Conservation (phyloP, 2,888 invertebrate genomes). For the Agrotis puta region DNA sequence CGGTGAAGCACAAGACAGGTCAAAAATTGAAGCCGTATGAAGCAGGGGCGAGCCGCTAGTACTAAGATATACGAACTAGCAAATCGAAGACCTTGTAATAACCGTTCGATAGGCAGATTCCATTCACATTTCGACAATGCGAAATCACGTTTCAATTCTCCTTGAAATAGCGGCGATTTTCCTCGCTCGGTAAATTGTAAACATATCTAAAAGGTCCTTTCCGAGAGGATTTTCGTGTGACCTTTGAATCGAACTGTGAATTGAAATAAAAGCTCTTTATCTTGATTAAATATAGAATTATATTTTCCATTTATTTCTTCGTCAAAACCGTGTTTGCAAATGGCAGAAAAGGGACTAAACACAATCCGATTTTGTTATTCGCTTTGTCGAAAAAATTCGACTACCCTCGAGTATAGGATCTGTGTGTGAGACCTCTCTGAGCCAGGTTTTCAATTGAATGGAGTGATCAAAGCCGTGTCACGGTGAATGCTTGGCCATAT, state of each 20-base stretch:
- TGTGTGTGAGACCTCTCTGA: conserved; percentile 21
- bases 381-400: conserved; percentile 8
- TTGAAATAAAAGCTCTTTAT: conserved; percentile 22
- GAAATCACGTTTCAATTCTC: conserved; percentile 52
- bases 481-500: conserved; percentile 54
- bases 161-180: conserved; percentile 58
- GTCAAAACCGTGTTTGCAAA: not conserved
- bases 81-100: conserved; percentile 53
- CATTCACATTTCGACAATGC: conserved; percentile 62
- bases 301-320: not conserved
- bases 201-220: conserved; percentile 43
- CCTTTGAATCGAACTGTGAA: conserved; percentile 9
- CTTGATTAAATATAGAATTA: conserved; percentile 23
- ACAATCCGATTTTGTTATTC: conserved; percentile 4
- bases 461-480: conserved; percentile 45
- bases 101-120: conserved; percentile 46
- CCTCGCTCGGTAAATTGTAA: conserved; percentile 42
- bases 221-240: conserved; percentile 24
- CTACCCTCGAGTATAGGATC: conserved; percentile 21
- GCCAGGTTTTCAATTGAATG: conserved; percentile 9
- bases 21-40: too few relatives aligned
- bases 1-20: too few relatives aligned
- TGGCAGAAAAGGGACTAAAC: not conserved
- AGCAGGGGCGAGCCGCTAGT: too few relatives aligned
- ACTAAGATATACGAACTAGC: conserved; percentile 7